phyloP scores from a whole-genome alignment of 2,113 vertebrate genomes.

The Bombycilla garrulus region DNA sequence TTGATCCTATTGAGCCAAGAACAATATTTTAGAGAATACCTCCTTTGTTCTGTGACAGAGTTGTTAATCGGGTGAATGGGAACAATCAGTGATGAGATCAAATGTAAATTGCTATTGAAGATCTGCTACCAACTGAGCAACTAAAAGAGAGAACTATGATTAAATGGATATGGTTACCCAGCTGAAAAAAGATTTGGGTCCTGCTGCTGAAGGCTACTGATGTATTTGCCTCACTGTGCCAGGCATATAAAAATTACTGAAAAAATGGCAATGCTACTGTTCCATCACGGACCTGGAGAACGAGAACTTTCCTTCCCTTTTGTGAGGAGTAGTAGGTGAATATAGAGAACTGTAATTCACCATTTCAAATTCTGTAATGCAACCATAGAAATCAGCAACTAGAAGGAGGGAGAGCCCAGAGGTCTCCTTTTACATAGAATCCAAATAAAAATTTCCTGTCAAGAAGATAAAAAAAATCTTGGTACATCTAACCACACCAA shows the following conservation, averaged over 20 bases:
- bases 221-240: background rate
- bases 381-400: background rate
- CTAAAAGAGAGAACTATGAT: background rate
- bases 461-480: background rate
- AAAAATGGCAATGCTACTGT: background rate
- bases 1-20: slow-evolving; percentile 23
- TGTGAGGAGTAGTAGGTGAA: background rate
- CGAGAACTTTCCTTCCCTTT: background rate
- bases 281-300: background rate
- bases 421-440: background rate
- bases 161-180: background rate
- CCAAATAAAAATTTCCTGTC: background rate
- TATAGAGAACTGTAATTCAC: background rate
- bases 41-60: slow-evolving; percentile 45
- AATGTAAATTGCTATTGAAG: slow-evolving; percentile 52
- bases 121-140: slow-evolving; percentile 1
- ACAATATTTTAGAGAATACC: slow-evolving; percentile 44
- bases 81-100: slow-evolving; percentile 41
- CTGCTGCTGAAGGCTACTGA: background rate
- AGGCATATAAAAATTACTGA: background rate
- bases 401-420: background rate
- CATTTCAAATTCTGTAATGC: background rate
- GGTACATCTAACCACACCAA: background rate
- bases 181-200: background rate
- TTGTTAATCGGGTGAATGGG: slow-evolving; percentile 24